These are phyloP conservation scores for Epinephelus lanceolatus DNA, from an alignment of 2,113 vertebrate genomes.

Conservation along the genomic window DNA sequence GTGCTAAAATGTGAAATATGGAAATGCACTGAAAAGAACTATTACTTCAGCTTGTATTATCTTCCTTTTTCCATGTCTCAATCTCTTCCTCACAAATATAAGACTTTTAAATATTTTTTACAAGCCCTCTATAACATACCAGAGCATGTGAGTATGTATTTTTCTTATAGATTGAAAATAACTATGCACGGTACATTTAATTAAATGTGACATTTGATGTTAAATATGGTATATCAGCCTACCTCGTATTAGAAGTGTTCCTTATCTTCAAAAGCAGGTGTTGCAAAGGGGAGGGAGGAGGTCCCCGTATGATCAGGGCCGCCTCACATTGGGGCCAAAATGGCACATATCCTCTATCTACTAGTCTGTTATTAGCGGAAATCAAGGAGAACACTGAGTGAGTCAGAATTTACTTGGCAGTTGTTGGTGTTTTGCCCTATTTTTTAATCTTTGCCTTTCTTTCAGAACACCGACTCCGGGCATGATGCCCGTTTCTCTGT, in stretches of 20 bases:
- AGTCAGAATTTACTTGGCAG: conserved; percentile 36
- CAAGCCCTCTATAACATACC: not conserved
- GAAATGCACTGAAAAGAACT: conserved; percentile 4
- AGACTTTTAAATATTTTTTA: not conserved
- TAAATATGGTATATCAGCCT: not conserved
- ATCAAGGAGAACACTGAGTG: conserved; percentile 12
- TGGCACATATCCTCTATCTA: not conserved
- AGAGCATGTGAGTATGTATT: not conserved
- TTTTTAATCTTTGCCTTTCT: conserved; percentile 23
- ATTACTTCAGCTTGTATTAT: not conserved
- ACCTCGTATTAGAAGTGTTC: not conserved
- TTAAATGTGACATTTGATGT: not conserved
- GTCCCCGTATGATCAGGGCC: not conserved
- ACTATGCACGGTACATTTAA: not conserved
- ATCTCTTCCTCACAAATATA: not conserved
- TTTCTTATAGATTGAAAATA: not conserved
- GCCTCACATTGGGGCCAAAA: not conserved
- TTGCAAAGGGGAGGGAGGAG: not conserved
- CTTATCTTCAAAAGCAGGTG: conserved; percentile 5
- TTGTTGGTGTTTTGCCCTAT: not conserved
- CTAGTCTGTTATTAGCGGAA: conserved; percentile 1
- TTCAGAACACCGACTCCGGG: conserved; percentile 19
- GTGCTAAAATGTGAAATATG: conserved; percentile 3
- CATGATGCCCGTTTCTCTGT: conserved; percentile 24
- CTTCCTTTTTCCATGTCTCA: not conserved